A percentile compares a stretch with the other conserved stretches of the same genome.
phyloP scores from a whole-genome alignment of 2,888 invertebrate genomes.

The Eugnorisma glareosa region DNA sequence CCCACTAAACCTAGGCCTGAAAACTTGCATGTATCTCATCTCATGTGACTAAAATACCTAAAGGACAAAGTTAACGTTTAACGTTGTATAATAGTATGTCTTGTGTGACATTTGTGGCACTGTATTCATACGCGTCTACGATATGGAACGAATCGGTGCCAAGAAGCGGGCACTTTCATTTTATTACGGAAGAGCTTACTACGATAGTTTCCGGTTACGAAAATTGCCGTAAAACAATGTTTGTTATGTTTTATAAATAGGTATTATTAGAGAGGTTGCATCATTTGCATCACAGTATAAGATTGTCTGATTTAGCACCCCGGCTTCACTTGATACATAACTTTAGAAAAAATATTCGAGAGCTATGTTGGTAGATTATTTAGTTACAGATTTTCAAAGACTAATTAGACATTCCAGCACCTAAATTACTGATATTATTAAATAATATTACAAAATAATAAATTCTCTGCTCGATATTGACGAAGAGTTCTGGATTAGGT shows the following conservation, averaged over 20 bases:
- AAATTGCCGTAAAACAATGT: slow-evolving; percentile 30
- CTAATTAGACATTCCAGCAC: no score
- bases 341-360: no score
- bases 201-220: slow-evolving; percentile 57
- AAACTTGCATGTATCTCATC: not conserved
- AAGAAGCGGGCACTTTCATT: slow-evolving; percentile 49
- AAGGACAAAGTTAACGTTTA: no score
- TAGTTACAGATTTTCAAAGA: no score
- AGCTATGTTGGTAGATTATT: no score
- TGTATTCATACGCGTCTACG: slow-evolving; percentile 31
- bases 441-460: no score
- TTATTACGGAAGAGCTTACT: slow-evolving; percentile 55
- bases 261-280: slow-evolving; percentile 1
- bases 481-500: no score
- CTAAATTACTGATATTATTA: no score
- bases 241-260: slow-evolving; percentile 23
- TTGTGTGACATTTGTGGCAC: not conserved
- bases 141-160: slow-evolving; percentile 29
- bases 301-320: not conserved
- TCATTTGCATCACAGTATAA: not conserved
- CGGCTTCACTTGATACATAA: not conserved
- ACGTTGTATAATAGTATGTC: no score
- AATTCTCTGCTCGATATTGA: no score
- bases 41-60: not conserved
- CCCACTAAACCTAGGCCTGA: not conserved